These are phyloP conservation scores for Zoroaster sp. DNA, from an alignment of 53 echinoderm and acorn worm species.

Conservation along the genomic window DNA sequence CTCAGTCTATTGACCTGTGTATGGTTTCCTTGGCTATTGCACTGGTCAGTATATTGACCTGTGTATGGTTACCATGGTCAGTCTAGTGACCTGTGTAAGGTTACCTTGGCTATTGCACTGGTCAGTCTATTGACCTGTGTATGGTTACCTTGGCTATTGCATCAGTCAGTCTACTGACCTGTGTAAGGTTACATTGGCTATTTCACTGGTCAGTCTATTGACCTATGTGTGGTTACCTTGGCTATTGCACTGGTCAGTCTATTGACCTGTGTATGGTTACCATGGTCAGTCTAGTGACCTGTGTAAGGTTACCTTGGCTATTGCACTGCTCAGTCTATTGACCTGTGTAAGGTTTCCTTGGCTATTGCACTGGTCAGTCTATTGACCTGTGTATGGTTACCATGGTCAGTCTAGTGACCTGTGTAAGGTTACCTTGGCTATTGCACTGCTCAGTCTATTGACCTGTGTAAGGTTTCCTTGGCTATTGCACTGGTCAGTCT, in stretches of 20 bases:
- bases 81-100: too few relatives aligned
- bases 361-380: background rate
- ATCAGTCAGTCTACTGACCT: constrained; percentile 51
- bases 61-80: background rate
- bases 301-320: too few relatives aligned
- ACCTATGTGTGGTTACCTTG: background rate
- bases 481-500: background rate
- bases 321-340: background rate
- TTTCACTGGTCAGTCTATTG: background rate
- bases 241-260: background rate
- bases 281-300: background rate
- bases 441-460: background rate
- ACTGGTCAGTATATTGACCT: background rate
- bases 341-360: too few relatives aligned
- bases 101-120: constrained; percentile 44
- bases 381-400: background rate
- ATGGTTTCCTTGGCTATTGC: background rate
- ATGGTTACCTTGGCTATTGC: constrained; percentile 42
- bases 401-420: background rate
- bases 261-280: background rate
- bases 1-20: background rate
- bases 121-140: background rate
- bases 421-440: background rate
- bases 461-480: background rate
- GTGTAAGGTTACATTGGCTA: background rate